Percentiles rank a stretch among this genome's conserved stretches.
These are phyloP conservation scores for Apis cerana DNA, from an alignment of 1,140 invertebrate species.

Conservation along the genomic window DNA sequence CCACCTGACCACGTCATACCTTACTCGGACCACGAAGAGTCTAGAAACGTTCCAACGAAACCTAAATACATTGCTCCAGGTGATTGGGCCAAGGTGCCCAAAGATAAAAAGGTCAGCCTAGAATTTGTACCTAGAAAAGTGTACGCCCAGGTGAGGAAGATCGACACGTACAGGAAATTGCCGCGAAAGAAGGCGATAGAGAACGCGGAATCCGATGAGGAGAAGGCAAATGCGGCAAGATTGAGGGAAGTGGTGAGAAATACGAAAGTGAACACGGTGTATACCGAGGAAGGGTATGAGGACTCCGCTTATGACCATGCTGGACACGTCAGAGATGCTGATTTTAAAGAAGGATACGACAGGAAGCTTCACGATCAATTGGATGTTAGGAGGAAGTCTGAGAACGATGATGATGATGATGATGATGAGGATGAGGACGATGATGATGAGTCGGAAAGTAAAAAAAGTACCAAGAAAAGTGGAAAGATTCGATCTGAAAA, in stretches of 20 bases:
- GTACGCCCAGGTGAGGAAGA: conserved; percentile 86
- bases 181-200: conserved; percentile 82
- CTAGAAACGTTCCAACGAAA: conserved; percentile 77
- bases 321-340: conserved; percentile 86
- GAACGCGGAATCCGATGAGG: conserved; percentile 83
- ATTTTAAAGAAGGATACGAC: conserved; percentile 79
- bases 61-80: conserved; percentile 81
- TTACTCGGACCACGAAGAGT: conserved; percentile 78
- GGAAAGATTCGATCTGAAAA: background rate
- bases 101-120: conserved; percentile 72
- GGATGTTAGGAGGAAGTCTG: conserved; percentile 10
- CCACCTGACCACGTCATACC: conserved; percentile 71
- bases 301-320: conserved; percentile 89
- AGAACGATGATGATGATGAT: background rate
- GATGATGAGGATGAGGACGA: background rate
- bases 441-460: background rate
- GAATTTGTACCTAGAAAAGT: conserved; percentile 86
- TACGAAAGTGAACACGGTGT: conserved; percentile 87
- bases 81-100: conserved; percentile 78
- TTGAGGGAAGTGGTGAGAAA: conserved; percentile 86
- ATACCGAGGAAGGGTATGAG: conserved; percentile 90
- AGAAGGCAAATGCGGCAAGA: conserved; percentile 83
- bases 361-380: conserved; percentile 67
- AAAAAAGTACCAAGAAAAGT: background rate
- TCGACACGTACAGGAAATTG: conserved; percentile 83